Evolutionary conservation across 2,888 invertebrate species (phyloP).

Genomic region (Rotaria magnacalcarata): DNA sequence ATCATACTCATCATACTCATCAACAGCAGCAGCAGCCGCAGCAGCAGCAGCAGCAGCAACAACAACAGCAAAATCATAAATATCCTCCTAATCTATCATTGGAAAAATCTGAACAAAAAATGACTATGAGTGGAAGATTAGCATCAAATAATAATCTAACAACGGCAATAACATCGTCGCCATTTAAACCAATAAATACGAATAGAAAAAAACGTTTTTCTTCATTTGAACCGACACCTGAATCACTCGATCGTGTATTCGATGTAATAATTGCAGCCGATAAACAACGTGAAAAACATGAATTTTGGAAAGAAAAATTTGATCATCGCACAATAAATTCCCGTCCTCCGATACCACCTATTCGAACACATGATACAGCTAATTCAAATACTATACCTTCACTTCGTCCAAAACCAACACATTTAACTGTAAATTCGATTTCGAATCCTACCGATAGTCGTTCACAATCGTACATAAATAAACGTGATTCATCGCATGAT

Average conservation of each 20-base stretch:
- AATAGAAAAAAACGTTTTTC: background rate
- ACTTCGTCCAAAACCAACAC: background rate
- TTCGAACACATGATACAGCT: background rate
- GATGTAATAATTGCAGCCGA: constrained; percentile 8
- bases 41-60: background rate
- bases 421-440: background rate
- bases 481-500: background rate
- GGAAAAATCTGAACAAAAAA: background rate
- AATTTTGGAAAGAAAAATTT: constrained; percentile 30
- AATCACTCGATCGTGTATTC: constrained; percentile 5
- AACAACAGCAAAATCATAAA: background rate
- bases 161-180: background rate
- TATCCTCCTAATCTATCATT: background rate
- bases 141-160: constrained; percentile 2
- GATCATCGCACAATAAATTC: background rate
- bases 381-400: background rate
- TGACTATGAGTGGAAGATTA: background rate
- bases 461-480: constrained; percentile 4
- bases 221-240: background rate
- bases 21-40: background rate
- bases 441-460: background rate
- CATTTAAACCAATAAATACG: constrained; percentile 4
- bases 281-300: constrained; percentile 29
- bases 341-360: background rate
- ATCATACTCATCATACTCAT: background rate